phyloP scores from a whole-genome alignment of 2,113 vertebrate species.

The western clawed frog (Xenopus tropicalis) region DNA sequence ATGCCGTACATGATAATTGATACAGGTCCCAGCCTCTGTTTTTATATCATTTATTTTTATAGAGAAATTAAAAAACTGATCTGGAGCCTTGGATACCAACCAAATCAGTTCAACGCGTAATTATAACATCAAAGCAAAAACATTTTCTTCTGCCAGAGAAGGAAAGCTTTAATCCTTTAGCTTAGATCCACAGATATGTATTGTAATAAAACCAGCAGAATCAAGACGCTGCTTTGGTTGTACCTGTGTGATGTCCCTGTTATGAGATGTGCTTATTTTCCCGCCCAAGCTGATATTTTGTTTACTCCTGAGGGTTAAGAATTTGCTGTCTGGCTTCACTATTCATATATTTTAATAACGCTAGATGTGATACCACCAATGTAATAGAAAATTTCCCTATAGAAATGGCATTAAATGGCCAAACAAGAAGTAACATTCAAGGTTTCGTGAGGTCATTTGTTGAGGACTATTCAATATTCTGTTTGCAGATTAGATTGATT shows the following conservation, averaged over 20 bases:
- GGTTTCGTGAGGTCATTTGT: too few species aligned
- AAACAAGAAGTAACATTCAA: too few species aligned
- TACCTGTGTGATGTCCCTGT: conserved; percentile 18
- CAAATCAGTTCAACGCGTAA: conserved; percentile 32
- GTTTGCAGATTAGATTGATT: too few species aligned
- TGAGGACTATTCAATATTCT: too few species aligned
- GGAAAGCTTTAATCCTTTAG: conserved; percentile 17
- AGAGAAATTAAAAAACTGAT: conserved; percentile 20
- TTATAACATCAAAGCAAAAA: conserved; percentile 40
- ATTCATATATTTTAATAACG: too few species aligned
- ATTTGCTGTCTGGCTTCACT: too few species aligned
- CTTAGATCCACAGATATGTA: conserved; percentile 20
- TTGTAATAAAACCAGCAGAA: conserved; percentile 25
- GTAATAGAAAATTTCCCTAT: too few species aligned
- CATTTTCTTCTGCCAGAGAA: conserved; percentile 17
- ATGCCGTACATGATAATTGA: conserved; percentile 31
- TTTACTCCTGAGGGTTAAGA: too few species aligned
- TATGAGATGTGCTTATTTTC: not conserved
- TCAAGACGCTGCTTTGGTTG: not conserved
- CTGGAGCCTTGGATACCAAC: conserved; percentile 18
- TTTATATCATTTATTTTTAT: not conserved
- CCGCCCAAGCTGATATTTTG: too few species aligned
- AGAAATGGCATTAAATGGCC: too few species aligned
- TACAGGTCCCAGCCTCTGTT: conserved; percentile 6
- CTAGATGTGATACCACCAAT: too few species aligned